phyloP scores from a whole-genome alignment of 2,797 vertebrate species.

The Paratrypauchen microcephalus region DNA sequence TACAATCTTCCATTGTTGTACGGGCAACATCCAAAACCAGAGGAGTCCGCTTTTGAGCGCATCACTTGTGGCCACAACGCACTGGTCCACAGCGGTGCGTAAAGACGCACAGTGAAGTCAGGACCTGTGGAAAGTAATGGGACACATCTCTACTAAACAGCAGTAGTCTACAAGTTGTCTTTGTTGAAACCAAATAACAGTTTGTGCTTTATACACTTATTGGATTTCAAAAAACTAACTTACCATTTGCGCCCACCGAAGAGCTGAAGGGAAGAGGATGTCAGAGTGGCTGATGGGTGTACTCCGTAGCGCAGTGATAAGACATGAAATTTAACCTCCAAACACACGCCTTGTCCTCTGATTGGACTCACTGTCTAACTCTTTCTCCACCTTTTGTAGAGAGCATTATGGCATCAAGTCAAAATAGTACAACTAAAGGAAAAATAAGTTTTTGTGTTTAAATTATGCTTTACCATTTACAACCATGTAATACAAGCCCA shows the following conservation, averaged over 20 bases:
- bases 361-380: conserved; percentile 34
- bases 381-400: conserved; percentile 29
- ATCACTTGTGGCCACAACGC: conserved; percentile 27
- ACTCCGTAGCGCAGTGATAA: conserved; percentile 65
- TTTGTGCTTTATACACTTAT: neutral
- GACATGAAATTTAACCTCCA: conserved; percentile 66
- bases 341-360: conserved; percentile 51
- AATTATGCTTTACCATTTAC: neutral
- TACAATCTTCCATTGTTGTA: conserved; percentile 63
- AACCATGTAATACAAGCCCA: neutral
- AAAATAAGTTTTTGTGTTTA: neutral
- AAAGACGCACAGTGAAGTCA: conserved; percentile 38
- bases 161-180: neutral
- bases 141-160: neutral
- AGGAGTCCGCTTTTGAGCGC: conserved; percentile 3
- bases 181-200: neutral
- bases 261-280: conserved; percentile 22
- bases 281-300: conserved; percentile 72
- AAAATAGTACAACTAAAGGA: conserved; percentile 11
- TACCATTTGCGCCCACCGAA: neutral
- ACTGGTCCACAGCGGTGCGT: conserved; percentile 36
- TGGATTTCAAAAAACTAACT: neutral
- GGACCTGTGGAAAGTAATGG: conserved; percentile 2
- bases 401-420: conserved; percentile 34
- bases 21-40: neutral